Evolutionary conservation across 2,113 vertebrate genomes (phyloP), one percentile per base, ranked within the genome.

Genomic region (Muscicapa adusta): DNA sequence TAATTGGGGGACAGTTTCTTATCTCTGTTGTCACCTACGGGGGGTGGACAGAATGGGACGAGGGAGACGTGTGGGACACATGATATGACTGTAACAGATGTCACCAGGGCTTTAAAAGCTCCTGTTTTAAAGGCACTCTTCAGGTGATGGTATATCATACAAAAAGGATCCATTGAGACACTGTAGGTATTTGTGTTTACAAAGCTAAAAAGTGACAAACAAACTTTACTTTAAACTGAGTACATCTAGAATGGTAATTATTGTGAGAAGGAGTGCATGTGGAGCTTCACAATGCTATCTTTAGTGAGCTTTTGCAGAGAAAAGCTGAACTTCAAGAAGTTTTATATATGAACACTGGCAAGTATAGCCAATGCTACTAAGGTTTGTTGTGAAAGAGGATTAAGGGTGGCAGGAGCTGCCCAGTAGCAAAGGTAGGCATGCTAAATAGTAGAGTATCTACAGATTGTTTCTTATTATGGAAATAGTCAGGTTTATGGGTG

Each of bases 31-130:
- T 83, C 45, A 75, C 18, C 29, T 62, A 17, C 3, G 3, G 17
- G 19, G 13, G 19, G 16, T 10, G 8, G 38, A 25, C 3, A 4
- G 14, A 4, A 14, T 0, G 0, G 43, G 31, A 14, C 31, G n/a
- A 63, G 14, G 26, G 19, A 38, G 4, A 4, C 18, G 15, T 22
- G 31, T 5, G 3, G 17, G 36, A 65, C 33, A 54, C 24, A 11
- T 56, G 18, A 23, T 26, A 33, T 60, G 42, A 13, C 15, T 76
- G 17, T 65, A 76, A 34, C 3, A 73, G 31, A 83, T 85, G 19
- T 66, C 45, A 48, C 24, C 13, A 48, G 31, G 20, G 13, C 25
- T 91, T 73, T 80, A 24, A 65, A 78, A 78, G 13, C 33, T 73
- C 9, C 10, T 51, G 2, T 58, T 82, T 70, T 62, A 87, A 53